These are phyloP conservation scores for Diphyllodes magnificus DNA, from an alignment of 2,113 vertebrate species.

Conservation along the genomic window DNA sequence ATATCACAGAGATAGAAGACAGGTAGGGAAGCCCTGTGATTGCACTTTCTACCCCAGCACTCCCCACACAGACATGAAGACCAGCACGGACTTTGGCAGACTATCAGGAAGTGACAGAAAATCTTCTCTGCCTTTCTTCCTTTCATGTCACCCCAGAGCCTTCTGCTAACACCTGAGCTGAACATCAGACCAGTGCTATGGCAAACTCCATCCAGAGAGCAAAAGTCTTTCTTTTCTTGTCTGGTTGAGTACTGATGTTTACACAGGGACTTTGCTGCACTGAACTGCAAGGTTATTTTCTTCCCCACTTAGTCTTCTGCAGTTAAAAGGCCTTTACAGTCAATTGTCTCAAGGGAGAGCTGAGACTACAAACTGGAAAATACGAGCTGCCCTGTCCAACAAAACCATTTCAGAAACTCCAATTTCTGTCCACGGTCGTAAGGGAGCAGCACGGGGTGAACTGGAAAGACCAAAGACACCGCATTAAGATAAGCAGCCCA, in stretches of 20 bases:
- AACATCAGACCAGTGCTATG: fast-evolving
- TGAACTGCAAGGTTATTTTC: neutral
- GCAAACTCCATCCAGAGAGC: neutral
- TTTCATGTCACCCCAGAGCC: neutral
- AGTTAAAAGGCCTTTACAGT: neutral
- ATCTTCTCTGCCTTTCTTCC: neutral
- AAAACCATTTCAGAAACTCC: neutral
- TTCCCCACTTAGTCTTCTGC: neutral
- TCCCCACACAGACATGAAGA: neutral
- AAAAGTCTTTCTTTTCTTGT: neutral
- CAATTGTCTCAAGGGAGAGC: neutral
- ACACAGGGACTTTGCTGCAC: neutral
- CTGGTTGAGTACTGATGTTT: neutral
- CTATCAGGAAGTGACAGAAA: neutral
- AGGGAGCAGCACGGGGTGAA: neutral
- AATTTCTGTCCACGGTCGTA: neutral
- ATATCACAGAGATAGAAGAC: neutral
- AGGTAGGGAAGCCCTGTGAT: neutral
- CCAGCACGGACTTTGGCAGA: neutral
- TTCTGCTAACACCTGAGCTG: neutral
- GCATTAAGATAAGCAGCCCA: neutral
- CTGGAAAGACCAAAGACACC: neutral
- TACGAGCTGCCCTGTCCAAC: neutral
- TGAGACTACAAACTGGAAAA: neutral
- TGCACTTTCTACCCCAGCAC: neutral